Conservation (phyloP, 2,797 vertebrate species). For the Eidolon dupreanum region DNA sequence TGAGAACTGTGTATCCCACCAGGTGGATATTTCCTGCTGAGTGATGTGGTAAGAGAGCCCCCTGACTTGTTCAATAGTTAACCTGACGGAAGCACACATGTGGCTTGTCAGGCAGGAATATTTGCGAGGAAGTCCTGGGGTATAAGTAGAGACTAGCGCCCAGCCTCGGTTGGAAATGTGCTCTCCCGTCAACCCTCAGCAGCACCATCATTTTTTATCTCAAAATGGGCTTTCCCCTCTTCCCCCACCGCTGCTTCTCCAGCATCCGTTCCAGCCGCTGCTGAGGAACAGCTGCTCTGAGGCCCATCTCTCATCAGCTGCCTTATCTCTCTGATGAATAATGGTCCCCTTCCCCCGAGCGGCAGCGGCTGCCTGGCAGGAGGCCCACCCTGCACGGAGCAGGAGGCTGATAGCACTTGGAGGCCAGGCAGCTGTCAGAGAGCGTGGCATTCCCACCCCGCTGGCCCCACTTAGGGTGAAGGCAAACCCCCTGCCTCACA, state of each 20-base stretch:
- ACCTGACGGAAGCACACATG: background rate
- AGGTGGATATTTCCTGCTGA: background rate
- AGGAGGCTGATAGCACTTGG: constrained; percentile 80
- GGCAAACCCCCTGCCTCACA: background rate
- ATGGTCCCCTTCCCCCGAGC: constrained; percentile 77
- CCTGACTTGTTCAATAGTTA: background rate
- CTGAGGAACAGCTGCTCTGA: constrained; percentile 82
- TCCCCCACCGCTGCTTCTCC: background rate
- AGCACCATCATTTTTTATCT: constrained; percentile 71
- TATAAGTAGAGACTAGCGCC: background rate
- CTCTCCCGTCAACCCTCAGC: background rate
- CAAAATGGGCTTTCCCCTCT: background rate
- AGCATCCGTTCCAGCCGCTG: constrained; percentile 72
- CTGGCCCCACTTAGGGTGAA: constrained; percentile 64
- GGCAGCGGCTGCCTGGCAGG: constrained; percentile 77
- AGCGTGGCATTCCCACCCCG: background rate
- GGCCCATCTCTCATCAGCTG: constrained; percentile 76
- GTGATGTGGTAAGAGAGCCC: background rate
- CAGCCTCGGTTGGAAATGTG: background rate
- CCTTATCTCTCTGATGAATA: constrained; percentile 85
- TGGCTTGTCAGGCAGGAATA: background rate
- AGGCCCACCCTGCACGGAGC: background rate
- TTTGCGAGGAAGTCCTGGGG: background rate
- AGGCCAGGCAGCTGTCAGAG: constrained; percentile 80
- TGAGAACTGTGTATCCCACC: background rate